Evolutionary conservation across 37 sponge, comb jelly and placozoan genomes (phyloP).

Genomic region (Diacarnus erythraeanus): DNA sequence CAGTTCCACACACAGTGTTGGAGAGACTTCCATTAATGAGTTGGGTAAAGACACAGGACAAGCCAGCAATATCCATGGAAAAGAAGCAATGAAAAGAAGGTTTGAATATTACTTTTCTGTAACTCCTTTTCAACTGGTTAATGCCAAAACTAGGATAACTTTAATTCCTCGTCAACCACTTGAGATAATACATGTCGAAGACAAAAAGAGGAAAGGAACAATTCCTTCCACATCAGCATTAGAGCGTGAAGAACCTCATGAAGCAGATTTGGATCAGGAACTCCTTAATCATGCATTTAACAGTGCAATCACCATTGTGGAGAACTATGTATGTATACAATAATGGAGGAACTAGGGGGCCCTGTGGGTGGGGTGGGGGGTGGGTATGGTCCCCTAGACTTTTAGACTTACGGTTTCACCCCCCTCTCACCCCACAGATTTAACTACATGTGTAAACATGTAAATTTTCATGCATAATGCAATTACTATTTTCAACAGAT

Average conservation of each 20-base stretch:
- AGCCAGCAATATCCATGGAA: background rate
- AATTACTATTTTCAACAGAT: slow-evolving; percentile 20
- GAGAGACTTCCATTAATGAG: no score
- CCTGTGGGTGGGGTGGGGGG: no score
- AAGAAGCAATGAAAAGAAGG: slow-evolving; percentile 7
- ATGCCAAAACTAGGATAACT: slow-evolving; percentile 10
- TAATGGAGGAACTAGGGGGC: slow-evolving; percentile 7
- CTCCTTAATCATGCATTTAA: slow-evolving; percentile 53
- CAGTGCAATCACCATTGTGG: slow-evolving; percentile 13
- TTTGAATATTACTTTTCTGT: background rate
- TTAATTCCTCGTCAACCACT: slow-evolving; percentile 34
- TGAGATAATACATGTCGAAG: no score
- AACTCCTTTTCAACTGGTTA: background rate
- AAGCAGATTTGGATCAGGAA: slow-evolving; percentile 42
- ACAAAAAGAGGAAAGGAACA: slow-evolving; percentile 37
- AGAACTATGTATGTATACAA: slow-evolving; percentile 23
- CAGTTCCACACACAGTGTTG: slow-evolving; percentile 15
- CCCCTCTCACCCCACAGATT: no score
- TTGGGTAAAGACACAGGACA: no score
- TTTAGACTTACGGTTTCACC: no score
- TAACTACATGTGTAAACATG: no score
- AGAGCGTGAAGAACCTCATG: no score
- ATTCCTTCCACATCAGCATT: no score
- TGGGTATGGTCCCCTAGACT: no score
- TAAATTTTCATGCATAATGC: background rate